Base-by-base conservation (phyloP, 2,113 vertebrate genomes). In the Pao palembangensis region DNA sequence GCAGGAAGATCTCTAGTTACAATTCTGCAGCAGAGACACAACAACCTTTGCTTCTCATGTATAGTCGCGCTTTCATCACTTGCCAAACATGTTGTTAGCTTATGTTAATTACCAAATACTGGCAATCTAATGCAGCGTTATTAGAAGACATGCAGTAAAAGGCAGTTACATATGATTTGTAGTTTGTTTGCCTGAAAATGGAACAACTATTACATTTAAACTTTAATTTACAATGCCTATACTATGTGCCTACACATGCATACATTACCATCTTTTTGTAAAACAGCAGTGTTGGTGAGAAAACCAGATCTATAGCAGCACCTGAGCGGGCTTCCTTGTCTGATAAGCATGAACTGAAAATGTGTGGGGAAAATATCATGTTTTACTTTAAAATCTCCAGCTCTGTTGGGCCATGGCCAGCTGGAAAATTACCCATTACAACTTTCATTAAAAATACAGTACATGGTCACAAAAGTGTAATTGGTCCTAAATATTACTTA, bases 1-100 rank as follows among this genome's bases (percentile, higher is more conserved):
- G 64, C 61, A 57, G 65, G 15, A 57, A 41, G 18, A 65, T 51
- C 20, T 60, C 47, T 23, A 38, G 63, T 55, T 64, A 52, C 8
- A 21, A 76, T 59, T 59, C 63, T 64, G 67, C 58, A 64, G 69
- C 18, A 23, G 17, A 72, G 66, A 75, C 49, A 68, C 58, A 53
- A 68, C 56, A 53, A 48, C 19, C 51, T 63, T 58, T 58, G 31
- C 34, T 38, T 12, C 10, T 38, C 34, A 38, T 38, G 34, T 11
- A 12, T 2, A 38, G 34, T 38, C 10, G 11, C 34, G 8, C 34
- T 2, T 38, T 38, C 34, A 38, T 63, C 48, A 41, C 25, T 43
- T 47, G 47, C 52, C 11, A 62, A 50, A 18, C 58, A n/a, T 3
- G 25, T 1, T 49, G 65, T 43, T 51, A 42, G 23, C 48, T 19